Percentiles rank a stretch among this genome's conserved stretches.
These are phyloP conservation scores for Paedocypris sp. DNA, from an alignment of 2,113 vertebrate genomes.

Conservation along the genomic window DNA sequence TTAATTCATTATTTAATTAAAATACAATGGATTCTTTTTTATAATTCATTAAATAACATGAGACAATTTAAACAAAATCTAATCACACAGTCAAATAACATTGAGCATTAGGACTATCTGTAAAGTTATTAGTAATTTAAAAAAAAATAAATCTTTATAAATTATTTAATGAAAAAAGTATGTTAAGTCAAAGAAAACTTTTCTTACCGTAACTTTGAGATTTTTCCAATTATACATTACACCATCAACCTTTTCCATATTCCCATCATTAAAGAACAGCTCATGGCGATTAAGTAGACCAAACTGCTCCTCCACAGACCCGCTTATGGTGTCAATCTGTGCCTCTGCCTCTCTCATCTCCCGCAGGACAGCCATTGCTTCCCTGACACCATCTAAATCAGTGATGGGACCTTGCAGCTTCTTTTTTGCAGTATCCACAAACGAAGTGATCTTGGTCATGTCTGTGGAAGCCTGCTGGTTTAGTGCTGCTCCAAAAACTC, in stretches of 20 bases:
- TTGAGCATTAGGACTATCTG: no score
- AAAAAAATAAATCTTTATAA: background rate
- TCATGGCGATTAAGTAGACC: conserved; percentile 63
- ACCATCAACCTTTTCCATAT: conserved; percentile 65
- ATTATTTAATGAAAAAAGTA: background rate
- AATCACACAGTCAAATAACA: background rate
- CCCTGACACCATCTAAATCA: conserved; percentile 67
- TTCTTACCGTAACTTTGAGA: conserved; percentile 60
- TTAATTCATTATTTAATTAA: no score
- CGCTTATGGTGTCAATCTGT: conserved; percentile 57
- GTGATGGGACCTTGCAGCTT: conserved; percentile 59
- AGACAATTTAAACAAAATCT: background rate
- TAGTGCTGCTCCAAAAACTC: conserved; percentile 60
- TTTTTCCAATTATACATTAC: conserved; percentile 70
- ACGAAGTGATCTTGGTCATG: conserved; percentile 59
- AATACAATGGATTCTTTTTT: no score
- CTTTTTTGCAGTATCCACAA: conserved; percentile 60
- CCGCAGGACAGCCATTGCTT: conserved; percentile 59
- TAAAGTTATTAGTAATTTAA: background rate
- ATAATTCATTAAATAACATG: no score
- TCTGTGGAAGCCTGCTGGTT: conserved; percentile 53
- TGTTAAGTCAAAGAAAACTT: background rate
- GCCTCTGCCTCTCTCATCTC: conserved; percentile 66
- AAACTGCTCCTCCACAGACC: conserved; percentile 70
- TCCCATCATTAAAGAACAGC: conserved; percentile 60